A percentile compares a stretch with the other conserved stretches of the same genome.
Conservation (phyloP, 2,797 vertebrate species). For the Sebastes iracundus region DNA sequence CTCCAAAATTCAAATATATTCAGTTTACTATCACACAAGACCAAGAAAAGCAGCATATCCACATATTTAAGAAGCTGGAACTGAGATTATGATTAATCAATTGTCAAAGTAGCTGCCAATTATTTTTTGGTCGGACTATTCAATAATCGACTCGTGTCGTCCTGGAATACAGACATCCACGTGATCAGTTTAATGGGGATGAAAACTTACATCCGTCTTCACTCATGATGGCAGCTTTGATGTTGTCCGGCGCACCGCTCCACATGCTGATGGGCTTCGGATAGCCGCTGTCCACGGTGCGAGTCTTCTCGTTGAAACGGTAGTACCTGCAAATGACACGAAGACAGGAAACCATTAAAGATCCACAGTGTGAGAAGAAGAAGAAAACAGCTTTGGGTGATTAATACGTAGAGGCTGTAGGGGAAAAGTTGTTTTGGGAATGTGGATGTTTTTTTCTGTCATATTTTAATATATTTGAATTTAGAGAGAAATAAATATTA, state of each 20-base stretch:
- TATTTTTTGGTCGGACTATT: background rate
- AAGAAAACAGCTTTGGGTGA: background rate
- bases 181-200: background rate
- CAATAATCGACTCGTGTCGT: background rate
- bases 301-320: slow-evolving; percentile 89
- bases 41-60: background rate
- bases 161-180: background rate
- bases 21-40: background rate
- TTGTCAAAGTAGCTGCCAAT: background rate
- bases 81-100: background rate
- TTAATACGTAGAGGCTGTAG: accelerated
- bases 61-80: background rate
- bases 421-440: background rate
- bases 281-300: slow-evolving; percentile 86
- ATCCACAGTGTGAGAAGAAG: background rate
- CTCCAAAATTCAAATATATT: too few species aligned
- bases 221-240: slow-evolving; percentile 90
- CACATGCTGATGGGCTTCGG: slow-evolving; percentile 91
- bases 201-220: slow-evolving; percentile 88
- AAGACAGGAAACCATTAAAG: background rate
- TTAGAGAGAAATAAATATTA: background rate
- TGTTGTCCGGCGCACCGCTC: slow-evolving; percentile 89
- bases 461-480: background rate
- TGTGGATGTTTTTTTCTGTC: background rate
- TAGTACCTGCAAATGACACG: slow-evolving; percentile 83